Conservation (phyloP, 2,113 vertebrate genomes). For the Eleginops maclovinus region DNA sequence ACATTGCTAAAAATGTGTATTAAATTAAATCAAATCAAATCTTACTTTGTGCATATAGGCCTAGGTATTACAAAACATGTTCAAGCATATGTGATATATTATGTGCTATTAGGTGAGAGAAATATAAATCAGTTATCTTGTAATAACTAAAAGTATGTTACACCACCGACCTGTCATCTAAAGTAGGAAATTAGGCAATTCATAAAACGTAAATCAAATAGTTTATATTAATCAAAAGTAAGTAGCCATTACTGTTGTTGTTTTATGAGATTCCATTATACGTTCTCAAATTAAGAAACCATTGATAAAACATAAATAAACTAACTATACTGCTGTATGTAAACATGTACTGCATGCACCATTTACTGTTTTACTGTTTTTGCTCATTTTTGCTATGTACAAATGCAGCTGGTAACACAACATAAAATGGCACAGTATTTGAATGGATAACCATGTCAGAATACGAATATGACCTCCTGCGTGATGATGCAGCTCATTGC, state of each 20-base stretch:
- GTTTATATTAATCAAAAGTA: neutral
- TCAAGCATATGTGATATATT: too few species aligned
- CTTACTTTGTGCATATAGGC: neutral
- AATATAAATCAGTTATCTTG: too few species aligned
- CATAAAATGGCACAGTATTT: neutral
- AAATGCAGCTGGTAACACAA: neutral
- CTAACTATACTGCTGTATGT: neutral
- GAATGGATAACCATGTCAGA: neutral
- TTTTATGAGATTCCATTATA: neutral
- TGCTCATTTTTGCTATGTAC: neutral
- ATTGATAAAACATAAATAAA: neutral
- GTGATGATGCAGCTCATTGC: constrained; percentile 10
- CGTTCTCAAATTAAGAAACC: neutral
- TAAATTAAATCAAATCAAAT: neutral
- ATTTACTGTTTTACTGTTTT: constrained; percentile 2
- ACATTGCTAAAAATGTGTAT: neutral
- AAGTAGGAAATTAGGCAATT: neutral
- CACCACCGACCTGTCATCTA: too few species aligned
- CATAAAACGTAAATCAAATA: neutral
- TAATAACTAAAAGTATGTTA: neutral
- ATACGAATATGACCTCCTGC: neutral
- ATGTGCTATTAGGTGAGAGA: too few species aligned
- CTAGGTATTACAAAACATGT: neutral
- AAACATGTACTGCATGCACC: neutral
- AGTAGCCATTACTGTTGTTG: neutral